These are phyloP conservation scores for Pristionchus exspectatus DNA, from an alignment of 2,888 invertebrate species.

Conservation along the genomic window DNA sequence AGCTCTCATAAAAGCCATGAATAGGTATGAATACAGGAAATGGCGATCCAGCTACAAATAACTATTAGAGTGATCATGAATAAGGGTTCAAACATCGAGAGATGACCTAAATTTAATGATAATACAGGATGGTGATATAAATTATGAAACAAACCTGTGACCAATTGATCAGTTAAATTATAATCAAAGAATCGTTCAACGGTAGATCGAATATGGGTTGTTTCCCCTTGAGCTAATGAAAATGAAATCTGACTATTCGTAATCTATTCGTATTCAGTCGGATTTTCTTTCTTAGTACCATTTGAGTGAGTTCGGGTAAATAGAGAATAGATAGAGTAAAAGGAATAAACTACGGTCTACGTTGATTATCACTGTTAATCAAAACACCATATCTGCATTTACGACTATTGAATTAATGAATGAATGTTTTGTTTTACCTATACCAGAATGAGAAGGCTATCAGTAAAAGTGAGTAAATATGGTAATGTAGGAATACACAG, in stretches of 20 bases:
- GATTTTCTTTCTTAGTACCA: background rate
- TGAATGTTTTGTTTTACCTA: too few species aligned
- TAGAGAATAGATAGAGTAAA: background rate
- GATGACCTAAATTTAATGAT: background rate
- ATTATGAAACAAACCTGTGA: background rate
- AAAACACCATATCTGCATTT: too few species aligned
- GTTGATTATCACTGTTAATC: too few species aligned
- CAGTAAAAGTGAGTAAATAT: too few species aligned
- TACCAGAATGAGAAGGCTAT: too few species aligned
- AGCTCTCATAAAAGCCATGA: background rate
- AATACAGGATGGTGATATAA: background rate
- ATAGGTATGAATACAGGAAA: background rate
- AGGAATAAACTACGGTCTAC: too few species aligned
- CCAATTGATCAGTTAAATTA: background rate
- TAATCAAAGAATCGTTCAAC: background rate
- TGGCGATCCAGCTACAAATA: background rate
- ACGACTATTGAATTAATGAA: too few species aligned
- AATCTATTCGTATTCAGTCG: background rate
- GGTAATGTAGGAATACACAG: too few species aligned
- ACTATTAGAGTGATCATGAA: background rate
- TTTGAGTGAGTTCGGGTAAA: background rate
- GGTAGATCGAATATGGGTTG: background rate
- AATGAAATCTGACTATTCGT: background rate
- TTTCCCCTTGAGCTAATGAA: background rate
- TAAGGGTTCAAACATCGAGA: background rate